Evolutionary conservation across 2,888 invertebrate species (phyloP), one percentile per base, ranked within the genome.

Genomic region (Diogma glabrata): DNA sequence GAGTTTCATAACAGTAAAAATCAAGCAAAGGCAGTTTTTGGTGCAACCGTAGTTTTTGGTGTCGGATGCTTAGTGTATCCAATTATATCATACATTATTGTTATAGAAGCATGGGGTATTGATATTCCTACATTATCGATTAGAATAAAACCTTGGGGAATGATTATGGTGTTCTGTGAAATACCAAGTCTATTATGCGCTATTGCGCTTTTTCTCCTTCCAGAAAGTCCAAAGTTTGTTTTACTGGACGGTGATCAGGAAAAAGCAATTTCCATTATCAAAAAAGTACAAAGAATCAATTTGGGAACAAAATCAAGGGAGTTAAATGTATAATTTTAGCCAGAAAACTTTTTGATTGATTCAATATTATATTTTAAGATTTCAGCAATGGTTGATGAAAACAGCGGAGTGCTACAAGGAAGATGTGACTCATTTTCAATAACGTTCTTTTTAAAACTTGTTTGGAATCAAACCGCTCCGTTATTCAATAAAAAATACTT

Each of bases 1-100:
- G 76, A 76, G 60, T 75, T 75, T 57, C 75, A 75, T 56, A 68
- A 71, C 19, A 61, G 66, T 30, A 63, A 61, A 46, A 66, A 68
- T 36, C 65, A 75, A 9, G 70, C 74, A 2, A 70, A 70, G 58
- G 69, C 66, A 6, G 64, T 69, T 10, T 64, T 67, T 63, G 63
- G 63, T 19, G 60, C 65, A 3, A 64, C 66, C 6, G 60, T 66
- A 26, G 64, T 67, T 24, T 65, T 66, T 45, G 67, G 67, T 14
- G 49, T 65, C 17, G 63, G 64, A 12, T 61, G 65, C 9, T 62
- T 67, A 57, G 16, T 62, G 24, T 58, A 67, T 56, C 67, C 68
- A 7, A 61, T 60, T 12, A 56, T 67, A 24, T n/a, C n/a, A n/a
- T n/a, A n/a, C n/a, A n/a, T n/a, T n/a, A n/a, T n/a, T n/a, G n/a